Percentiles rank a stretch among this genome's conserved stretches.
These are phyloP conservation scores for Dolomedes plantarius DNA, from an alignment of 2,888 invertebrate species.

Conservation along the genomic window DNA sequence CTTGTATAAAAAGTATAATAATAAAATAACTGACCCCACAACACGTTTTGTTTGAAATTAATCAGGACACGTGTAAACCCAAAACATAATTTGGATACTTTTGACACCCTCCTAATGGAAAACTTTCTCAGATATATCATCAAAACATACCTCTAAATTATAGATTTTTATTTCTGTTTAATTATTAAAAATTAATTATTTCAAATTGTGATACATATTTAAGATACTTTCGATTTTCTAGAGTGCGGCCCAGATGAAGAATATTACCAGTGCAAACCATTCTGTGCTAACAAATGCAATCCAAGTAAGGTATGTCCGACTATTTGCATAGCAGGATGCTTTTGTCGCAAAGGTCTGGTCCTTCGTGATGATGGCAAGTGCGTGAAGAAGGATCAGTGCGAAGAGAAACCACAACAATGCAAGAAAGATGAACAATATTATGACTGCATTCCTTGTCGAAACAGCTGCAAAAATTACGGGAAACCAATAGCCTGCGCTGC, in stretches of 20 bases:
- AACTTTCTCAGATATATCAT: too few species aligned
- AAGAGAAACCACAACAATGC: neutral
- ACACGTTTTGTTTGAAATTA: too few species aligned
- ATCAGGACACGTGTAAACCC: too few species aligned
- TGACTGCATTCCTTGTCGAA: neutral
- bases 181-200: too few species aligned
- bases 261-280: neutral
- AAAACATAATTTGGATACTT: too few species aligned
- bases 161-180: too few species aligned
- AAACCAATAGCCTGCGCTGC: neutral
- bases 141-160: too few species aligned
- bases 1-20: too few species aligned
- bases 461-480: constrained; percentile 2
- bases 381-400: neutral
- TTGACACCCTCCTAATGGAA: too few species aligned
- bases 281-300: neutral
- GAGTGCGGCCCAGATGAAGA: neutral
- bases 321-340: neutral
- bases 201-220: too few species aligned
- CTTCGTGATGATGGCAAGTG: constrained; percentile 21
- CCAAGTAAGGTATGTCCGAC: neutral
- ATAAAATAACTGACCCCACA: too few species aligned
- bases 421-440: neutral
- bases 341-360: neutral
- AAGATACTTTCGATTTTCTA: neutral